These are phyloP conservation scores for Xiphorhynchus erythropygius DNA, from an alignment of 2,797 vertebrate genomes.

Conservation along the genomic window DNA sequence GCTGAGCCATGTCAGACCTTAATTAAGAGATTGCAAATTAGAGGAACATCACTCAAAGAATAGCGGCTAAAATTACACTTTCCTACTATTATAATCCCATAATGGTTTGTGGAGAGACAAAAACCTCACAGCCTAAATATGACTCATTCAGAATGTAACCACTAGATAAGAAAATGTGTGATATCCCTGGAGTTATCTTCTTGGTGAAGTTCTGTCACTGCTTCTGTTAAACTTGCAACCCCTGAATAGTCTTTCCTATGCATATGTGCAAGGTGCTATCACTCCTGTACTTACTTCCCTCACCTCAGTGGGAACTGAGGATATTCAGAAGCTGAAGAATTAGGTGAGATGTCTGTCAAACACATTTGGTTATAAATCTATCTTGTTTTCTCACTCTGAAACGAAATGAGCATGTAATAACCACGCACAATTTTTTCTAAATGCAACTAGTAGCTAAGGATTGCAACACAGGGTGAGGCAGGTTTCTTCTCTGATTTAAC, in stretches of 20 bases:
- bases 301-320: background rate
- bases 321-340: background rate
- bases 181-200: background rate
- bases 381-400: background rate
- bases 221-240: background rate
- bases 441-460: background rate
- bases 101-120: background rate
- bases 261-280: background rate
- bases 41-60: background rate
- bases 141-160: background rate
- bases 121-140: background rate
- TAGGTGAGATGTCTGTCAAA: background rate
- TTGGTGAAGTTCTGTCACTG: background rate
- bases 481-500: background rate
- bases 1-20: slow-evolving; percentile 34
- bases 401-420: background rate
- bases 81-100: background rate
- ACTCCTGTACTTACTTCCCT: background rate
- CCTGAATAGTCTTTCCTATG: background rate
- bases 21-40: slow-evolving; percentile 54
- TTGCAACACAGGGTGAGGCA: background rate
- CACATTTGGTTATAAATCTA: background rate
- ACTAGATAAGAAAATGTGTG: background rate
- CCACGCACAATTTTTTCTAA: background rate
- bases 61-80: background rate